These are phyloP conservation scores for Girardinichthys multiradiatus DNA, from an alignment of 2,113 vertebrate genomes.

Conservation along the genomic window DNA sequence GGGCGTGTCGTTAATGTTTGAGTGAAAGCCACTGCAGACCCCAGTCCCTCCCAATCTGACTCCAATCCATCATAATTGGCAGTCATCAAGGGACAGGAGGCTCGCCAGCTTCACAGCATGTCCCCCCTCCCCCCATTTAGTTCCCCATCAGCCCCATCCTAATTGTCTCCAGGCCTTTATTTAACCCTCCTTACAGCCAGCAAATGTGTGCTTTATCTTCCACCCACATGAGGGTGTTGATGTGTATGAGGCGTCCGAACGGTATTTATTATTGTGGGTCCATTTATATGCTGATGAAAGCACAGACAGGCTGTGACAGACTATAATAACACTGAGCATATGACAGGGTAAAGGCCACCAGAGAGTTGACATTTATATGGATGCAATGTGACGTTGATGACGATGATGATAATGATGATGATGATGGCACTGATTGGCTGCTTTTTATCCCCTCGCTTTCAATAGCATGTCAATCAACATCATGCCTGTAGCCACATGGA, in stretches of 20 bases:
- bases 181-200: conserved; percentile 18
- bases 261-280: conserved; percentile 16
- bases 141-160: conserved; percentile 28
- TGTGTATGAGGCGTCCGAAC: conserved; percentile 13
- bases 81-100: conserved; percentile 57
- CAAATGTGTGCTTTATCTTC: conserved; percentile 39
- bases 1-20: conserved; percentile 13
- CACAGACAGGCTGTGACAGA: conserved; percentile 40
- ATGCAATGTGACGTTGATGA: conserved; percentile 15
- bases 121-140: background rate
- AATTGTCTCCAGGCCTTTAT: conserved; percentile 63
- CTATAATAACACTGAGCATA: conserved; percentile 27
- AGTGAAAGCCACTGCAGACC: conserved; percentile 22
- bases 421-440: conserved; percentile 14
- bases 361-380: conserved; percentile 47
- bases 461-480: conserved; percentile 17
- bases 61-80: conserved; percentile 59
- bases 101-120: conserved; percentile 51
- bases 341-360: conserved; percentile 35
- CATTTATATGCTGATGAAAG: conserved; percentile 32
- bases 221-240: conserved; percentile 14
- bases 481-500: background rate
- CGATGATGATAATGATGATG: background rate
- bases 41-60: conserved; percentile 39
- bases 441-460: background rate